Evolutionary conservation across 2,113 vertebrate genomes (phyloP).

Genomic region (Pomatostomus ruficeps): DNA sequence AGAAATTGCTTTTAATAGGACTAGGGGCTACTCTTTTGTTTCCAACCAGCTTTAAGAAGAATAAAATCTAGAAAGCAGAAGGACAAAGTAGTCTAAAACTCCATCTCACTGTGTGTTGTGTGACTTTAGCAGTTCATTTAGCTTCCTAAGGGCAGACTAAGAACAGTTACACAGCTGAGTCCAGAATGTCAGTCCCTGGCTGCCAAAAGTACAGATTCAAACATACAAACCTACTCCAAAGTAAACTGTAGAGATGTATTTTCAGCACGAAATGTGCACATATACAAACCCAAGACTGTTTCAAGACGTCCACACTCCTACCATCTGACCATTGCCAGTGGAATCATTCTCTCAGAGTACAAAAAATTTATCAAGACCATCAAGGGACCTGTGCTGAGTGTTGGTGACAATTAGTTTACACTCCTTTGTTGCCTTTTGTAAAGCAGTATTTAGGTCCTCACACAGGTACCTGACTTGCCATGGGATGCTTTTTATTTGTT

Average conservation of each 20-base stretch:
- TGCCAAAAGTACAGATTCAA: slow-evolving; percentile 31
- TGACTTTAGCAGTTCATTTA: slow-evolving; percentile 23
- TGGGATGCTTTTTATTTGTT: background rate
- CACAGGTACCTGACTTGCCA: background rate
- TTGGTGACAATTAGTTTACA: background rate
- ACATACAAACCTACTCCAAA: slow-evolving; percentile 9
- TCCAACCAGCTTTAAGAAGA: background rate
- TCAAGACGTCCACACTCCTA: background rate
- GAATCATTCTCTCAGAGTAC: background rate
- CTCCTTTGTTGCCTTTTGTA: background rate
- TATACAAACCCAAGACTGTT: background rate
- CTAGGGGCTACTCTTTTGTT: background rate
- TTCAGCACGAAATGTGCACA: background rate
- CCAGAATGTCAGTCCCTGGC: background rate
- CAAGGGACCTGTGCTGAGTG: background rate
- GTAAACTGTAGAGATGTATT: background rate
- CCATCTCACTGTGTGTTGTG: background rate
- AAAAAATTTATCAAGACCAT: background rate
- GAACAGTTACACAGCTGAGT: background rate
- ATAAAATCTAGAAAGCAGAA: background rate
- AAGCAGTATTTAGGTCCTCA: background rate
- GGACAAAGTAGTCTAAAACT: background rate
- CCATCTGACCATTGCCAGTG: background rate
- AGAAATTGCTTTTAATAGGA: background rate
- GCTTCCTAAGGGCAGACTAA: background rate